A percentile compares a stretch with the other conserved stretches of the same genome.
phyloP scores from a whole-genome alignment of 2,888 invertebrate genomes.

The Phyto melanocephala region DNA sequence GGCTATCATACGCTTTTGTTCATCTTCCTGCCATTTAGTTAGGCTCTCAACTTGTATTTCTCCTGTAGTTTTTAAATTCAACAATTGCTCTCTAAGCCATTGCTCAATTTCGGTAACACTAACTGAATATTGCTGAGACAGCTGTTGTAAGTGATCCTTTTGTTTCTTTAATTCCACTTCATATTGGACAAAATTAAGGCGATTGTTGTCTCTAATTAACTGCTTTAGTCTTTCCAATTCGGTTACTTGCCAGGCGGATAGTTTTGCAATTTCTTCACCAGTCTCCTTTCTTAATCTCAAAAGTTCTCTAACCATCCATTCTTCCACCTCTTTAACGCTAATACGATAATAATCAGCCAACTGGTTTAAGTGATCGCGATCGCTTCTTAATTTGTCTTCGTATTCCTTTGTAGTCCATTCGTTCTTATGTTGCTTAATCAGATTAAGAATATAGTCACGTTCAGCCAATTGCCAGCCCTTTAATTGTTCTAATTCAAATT shows the following conservation, averaged over 20 bases:
- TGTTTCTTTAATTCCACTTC: slow-evolving; percentile 74
- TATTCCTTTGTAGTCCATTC: slow-evolving; percentile 72
- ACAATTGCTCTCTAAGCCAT: slow-evolving; percentile 74
- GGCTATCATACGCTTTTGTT: slow-evolving; percentile 74
- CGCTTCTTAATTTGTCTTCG: slow-evolving; percentile 72
- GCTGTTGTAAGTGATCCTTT: slow-evolving; percentile 70
- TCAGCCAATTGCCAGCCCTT: slow-evolving; percentile 75
- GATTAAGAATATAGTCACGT: slow-evolving; percentile 73
- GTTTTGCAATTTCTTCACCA: slow-evolving; percentile 69
- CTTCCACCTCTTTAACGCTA: slow-evolving; percentile 74
- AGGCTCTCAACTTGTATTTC: slow-evolving; percentile 73
- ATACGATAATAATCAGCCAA: slow-evolving; percentile 74
- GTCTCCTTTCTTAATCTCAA: slow-evolving; percentile 72
- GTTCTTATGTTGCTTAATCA: slow-evolving; percentile 73
- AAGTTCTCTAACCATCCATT: slow-evolving; percentile 75
- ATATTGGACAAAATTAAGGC: slow-evolving; percentile 73
- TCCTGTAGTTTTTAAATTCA: slow-evolving; percentile 74
- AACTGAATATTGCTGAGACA: slow-evolving; percentile 74
- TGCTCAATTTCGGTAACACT: slow-evolving; percentile 74
- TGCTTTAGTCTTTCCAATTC: slow-evolving; percentile 73
- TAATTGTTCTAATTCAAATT: slow-evolving; percentile 74
- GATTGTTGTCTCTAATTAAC: slow-evolving; percentile 73
- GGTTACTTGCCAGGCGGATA: slow-evolving; percentile 73
- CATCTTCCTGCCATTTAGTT: slow-evolving; percentile 74
- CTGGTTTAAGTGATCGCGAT: slow-evolving; percentile 74